Conservation (phyloP, 2,113 vertebrate genomes). For the Orcinus orca region DNA sequence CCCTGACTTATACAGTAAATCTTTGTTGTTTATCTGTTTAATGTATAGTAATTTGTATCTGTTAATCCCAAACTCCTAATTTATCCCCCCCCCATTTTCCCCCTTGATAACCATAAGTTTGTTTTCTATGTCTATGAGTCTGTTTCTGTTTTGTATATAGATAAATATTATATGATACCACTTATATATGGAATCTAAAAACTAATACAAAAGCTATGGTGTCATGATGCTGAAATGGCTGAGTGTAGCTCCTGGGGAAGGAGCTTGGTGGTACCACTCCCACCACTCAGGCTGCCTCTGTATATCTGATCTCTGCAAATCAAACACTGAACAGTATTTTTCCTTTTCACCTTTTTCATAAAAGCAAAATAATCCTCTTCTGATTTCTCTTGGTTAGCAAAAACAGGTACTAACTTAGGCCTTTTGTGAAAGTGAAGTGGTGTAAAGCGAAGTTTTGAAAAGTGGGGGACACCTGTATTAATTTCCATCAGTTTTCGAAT, state of each 20-base stretch:
- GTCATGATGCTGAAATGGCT: background rate
- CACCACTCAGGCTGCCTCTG: background rate
- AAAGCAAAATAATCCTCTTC: background rate
- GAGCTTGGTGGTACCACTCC: background rate
- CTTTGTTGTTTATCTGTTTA: background rate
- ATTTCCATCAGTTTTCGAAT: background rate
- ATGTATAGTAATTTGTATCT: background rate
- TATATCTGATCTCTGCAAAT: background rate
- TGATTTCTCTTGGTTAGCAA: background rate
- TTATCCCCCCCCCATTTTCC: background rate
- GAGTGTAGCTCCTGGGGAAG: background rate
- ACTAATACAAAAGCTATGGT: background rate
- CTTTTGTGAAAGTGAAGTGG: background rate
- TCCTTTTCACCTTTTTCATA: background rate
- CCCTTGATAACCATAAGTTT: background rate
- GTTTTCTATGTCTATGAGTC: background rate
- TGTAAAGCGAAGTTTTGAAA: background rate
- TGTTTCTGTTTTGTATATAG: background rate
- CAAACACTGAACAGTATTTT: background rate
- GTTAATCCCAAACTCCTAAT: background rate
- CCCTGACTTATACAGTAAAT: background rate
- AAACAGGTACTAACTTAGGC: background rate
- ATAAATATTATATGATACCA: background rate
- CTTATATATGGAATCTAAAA: background rate
- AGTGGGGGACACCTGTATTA: background rate